A percentile compares a stretch with the other conserved stretches of the same genome.
These are phyloP conservation scores for Trachemys scripta DNA, from an alignment of 2,113 vertebrate genomes.

Conservation along the genomic window DNA sequence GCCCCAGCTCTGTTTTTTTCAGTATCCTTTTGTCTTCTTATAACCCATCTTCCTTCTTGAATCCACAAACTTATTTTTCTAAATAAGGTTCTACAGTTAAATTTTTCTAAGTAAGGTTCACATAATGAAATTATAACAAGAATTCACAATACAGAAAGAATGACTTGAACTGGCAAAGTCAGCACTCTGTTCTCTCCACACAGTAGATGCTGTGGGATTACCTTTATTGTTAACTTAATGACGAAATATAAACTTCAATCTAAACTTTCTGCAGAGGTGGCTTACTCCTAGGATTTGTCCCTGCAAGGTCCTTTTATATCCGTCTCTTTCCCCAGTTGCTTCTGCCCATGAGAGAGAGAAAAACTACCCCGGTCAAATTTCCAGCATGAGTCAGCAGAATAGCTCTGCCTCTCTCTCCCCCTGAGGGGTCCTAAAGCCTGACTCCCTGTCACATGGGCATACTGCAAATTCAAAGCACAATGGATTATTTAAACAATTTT, in stretches of 20 bases:
- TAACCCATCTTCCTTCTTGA: not conserved
- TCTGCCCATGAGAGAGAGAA: not conserved
- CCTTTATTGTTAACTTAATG: not conserved
- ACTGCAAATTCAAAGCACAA: not conserved
- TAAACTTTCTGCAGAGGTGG: not conserved
- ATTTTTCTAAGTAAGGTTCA: not conserved
- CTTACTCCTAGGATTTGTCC: not conserved
- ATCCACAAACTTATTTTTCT: not conserved
- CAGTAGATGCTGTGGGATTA: not conserved
- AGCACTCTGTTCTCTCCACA: not conserved
- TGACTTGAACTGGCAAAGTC: not conserved
- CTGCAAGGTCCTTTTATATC: not conserved
- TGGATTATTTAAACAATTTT: not conserved
- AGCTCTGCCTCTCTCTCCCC: not conserved
- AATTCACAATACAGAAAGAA: not conserved
- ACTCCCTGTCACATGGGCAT: not conserved
- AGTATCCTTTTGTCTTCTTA: not conserved
- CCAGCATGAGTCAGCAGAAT: fast-evolving
- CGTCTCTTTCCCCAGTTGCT: not conserved
- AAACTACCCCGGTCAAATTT: fast-evolving
- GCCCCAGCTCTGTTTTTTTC: not conserved
- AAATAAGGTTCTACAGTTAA: not conserved
- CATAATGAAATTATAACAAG: not conserved
- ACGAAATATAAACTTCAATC: not conserved
- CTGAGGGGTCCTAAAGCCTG: fast-evolving